Base-by-base conservation (phyloP, 1,140 invertebrate species). In the Vanessa atalanta region DNA sequence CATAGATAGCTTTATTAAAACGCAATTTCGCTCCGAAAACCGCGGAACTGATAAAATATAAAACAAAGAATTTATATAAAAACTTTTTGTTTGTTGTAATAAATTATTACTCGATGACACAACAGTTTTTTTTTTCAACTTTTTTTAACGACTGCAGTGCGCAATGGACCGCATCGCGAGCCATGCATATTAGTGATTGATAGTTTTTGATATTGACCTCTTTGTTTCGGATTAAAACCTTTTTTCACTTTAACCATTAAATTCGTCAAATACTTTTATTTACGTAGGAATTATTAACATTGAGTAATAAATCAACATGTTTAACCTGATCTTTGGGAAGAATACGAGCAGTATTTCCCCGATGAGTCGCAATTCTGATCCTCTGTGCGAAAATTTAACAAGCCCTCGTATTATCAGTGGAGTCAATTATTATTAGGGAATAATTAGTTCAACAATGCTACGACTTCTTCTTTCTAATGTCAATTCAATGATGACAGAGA, bases 151-250 rank as follows among this genome's bases (percentile, higher is more conserved):
- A 26, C 51, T 53, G 23, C 43, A 72, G 51, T 57, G 43, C n/a
- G 12, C 71, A 20, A 11, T 66, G 51, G 47, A 72, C 11, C 71
- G 64, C 47, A 66, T 48, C 71, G 37, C 37, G 53, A 53, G 64
- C 65, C n/a, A 66, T 65, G 70, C 13, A 65, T 72, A 66, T 72
- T 72, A 72, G 50, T 65, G 64, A 66, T 72, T 65, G 37, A 72
- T 72, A 50, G 71, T 72, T 71, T 60, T 72, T 37, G 50, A 14
- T 66, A 16, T 61, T 60, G 64, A 66, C 15, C 63, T 20, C 31
- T 57, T 65, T 72, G 15, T 57, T 43, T 55, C 47, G 51, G 26
- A 47, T 47, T 64, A 37, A 37, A 64, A 64, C 61, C 26, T n/a
- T 64, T 37, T 64, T 63, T 64, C 4, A 60, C 6, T 13, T 60